A percentile compares a stretch with the other conserved stretches of the same genome.
Evolutionary conservation across 2,113 vertebrate species (phyloP).

Genomic region (Daphoenositta chrysoptera): DNA sequence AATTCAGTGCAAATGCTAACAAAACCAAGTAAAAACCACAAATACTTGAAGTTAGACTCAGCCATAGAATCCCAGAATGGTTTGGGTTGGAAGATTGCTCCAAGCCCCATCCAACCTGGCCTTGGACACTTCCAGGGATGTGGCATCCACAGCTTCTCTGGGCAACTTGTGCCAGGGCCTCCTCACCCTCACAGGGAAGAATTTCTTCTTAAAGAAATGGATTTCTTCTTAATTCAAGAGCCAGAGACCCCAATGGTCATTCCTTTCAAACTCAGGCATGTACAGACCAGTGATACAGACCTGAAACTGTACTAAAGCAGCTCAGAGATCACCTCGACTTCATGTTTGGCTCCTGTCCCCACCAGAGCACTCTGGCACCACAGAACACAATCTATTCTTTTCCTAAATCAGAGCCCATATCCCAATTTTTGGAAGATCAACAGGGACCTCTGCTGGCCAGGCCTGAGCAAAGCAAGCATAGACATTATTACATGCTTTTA

Average conservation of each 20-base stretch:
- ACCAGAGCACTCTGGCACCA: neutral
- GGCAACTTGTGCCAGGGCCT: neutral
- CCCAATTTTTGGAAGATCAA: neutral
- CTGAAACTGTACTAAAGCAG: neutral
- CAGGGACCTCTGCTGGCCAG: slow-evolving; percentile 21
- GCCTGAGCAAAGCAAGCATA: neutral
- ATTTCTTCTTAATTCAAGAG: neutral
- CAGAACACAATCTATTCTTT: neutral
- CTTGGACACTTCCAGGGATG: neutral
- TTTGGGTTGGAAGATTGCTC: neutral
- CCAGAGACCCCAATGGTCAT: neutral
- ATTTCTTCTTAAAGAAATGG: neutral
- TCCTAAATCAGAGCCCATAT: neutral
- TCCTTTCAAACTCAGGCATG: neutral
- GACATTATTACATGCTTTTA: neutral
- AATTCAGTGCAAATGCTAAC: neutral
- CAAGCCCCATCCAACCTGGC: rapidly evolving
- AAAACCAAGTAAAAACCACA: neutral
- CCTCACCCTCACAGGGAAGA: rapidly evolving
- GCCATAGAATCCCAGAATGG: neutral
- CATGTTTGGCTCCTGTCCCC: neutral
- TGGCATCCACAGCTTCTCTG: neutral
- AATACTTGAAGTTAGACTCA: neutral
- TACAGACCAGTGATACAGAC: neutral
- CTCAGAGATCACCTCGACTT: neutral